phyloP scores from a whole-genome alignment of 1,140 invertebrate species.

The Oreohelix idahoensis region DNA sequence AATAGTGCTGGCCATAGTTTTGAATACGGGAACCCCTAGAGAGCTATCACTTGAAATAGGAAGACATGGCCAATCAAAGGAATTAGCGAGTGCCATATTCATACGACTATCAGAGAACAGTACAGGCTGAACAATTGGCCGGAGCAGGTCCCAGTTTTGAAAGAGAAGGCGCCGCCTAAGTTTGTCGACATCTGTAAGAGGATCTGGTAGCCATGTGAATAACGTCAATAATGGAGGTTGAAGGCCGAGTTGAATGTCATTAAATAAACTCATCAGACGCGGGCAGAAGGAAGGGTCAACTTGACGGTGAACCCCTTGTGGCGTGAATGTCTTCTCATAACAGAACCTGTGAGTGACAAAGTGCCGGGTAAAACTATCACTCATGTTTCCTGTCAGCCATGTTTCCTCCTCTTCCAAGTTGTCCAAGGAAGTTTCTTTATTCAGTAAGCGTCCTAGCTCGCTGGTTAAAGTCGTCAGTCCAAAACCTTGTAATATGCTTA shows the following conservation, averaged over 20 bases:
- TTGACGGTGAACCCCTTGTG: not conserved
- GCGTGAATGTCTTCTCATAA: not conserved
- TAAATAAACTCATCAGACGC: not conserved
- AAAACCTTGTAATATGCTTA: not conserved
- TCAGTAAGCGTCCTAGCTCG: not conserved
- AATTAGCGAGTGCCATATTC: constrained; percentile 19
- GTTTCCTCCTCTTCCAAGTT: too few relatives aligned
- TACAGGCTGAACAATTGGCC: constrained; percentile 22
- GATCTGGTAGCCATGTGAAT: constrained; percentile 29
- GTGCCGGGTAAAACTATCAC: not conserved
- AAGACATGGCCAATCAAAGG: constrained; percentile 13
- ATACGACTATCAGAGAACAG: constrained; percentile 16
- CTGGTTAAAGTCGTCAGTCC: not conserved
- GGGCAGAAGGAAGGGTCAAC: constrained; percentile 14
- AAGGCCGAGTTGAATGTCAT: not conserved
- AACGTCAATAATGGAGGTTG: constrained; percentile 6
- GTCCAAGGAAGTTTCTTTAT: not conserved
- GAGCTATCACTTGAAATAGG: not conserved
- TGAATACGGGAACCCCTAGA: constrained; percentile 7
- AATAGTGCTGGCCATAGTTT: not conserved
- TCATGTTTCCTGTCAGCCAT: not conserved
- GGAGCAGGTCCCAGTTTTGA: constrained; percentile 1
- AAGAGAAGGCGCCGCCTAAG: not conserved
- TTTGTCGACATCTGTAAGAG: not conserved
- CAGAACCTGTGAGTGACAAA: constrained; percentile 7